Evolutionary conservation across 53 echinoderm and acorn worm genomes (phyloP), one percentile per base, ranked within the genome.

Genomic region (Actinopyga echinites): DNA sequence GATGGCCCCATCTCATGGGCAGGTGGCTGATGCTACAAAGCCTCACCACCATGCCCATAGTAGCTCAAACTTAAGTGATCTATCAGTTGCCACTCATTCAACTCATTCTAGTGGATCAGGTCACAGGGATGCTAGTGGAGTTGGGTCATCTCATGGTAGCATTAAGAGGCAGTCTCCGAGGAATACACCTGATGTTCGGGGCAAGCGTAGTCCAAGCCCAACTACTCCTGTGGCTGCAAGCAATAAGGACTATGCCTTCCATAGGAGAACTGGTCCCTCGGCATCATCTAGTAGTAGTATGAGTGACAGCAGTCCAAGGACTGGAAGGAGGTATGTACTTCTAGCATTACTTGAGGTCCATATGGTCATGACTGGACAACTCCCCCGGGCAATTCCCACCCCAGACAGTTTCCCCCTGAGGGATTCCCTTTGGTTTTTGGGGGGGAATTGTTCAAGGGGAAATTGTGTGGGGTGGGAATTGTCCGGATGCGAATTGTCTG

Each of bases 281-380:
- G 91, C 88, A 8, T 95, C 95, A 19, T 95, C 95, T 56, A 95
- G 91, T 52, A 93, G 95, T 45, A 95, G 95, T 74, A 83, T 95
- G 64, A 95, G 95, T 71, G 95, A 95, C 64, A 89, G 83, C 20
- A 93, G 93, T 69, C 95, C 95, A 1, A 89, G 87, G 69, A 77
- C 85, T 35, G 85, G 91, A 28, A 91, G 90, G 52, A 93, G 93
- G 93, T 93, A 73, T 35, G 84, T 64, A 0, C 0, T 8, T 28
- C 13, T 65, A 11, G 11, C 7, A 11, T 44, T 30, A 28, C 20
- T 61, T 15, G 7, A 61, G n/a, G n/a, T n/a, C n/a, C n/a, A n/a
- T n/a, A n/a, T n/a, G n/a, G n/a, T n/a, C n/a, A n/a, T n/a, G n/a
- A n/a, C n/a, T n/a, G n/a, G n/a, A n/a, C n/a, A n/a, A n/a, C n/a